Conservation (phyloP, 1,140 invertebrate genomes). For the Procambarus virginalis region DNA sequence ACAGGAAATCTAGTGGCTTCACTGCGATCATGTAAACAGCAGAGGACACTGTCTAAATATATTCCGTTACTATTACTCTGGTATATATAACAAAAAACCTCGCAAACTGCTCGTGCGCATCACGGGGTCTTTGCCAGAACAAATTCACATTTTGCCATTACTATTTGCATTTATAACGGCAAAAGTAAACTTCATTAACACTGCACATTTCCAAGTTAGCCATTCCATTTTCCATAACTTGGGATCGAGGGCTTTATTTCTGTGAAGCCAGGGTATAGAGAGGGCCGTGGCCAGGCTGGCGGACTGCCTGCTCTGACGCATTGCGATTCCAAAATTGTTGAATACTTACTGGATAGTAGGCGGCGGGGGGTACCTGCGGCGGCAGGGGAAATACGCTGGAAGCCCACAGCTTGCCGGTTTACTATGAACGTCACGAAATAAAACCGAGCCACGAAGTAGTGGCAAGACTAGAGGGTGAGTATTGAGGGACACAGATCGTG, state of each 20-base stretch:
- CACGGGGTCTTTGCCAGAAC: background rate
- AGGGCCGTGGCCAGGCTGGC: slow-evolving; percentile 14
- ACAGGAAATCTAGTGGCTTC: background rate
- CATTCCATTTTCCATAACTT: background rate
- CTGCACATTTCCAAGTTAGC: background rate
- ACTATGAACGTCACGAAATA: slow-evolving; percentile 63
- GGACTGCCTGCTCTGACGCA: slow-evolving; percentile 44
- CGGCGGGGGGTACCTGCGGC: slow-evolving; percentile 66
- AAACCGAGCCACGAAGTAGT: slow-evolving; percentile 68
- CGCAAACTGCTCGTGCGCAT: background rate
- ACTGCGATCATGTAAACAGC: background rate
- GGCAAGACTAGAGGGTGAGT: slow-evolving; percentile 70
- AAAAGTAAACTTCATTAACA: background rate
- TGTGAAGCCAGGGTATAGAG: background rate
- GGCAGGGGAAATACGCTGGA: slow-evolving; percentile 71
- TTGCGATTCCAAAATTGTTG: slow-evolving; percentile 68
- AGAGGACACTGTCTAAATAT: background rate
- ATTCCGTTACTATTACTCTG: background rate
- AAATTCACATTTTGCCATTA: background rate
- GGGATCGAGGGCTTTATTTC: background rate
- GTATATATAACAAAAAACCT: background rate
- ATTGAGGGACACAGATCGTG: slow-evolving; percentile 65
- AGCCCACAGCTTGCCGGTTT: slow-evolving; percentile 71
- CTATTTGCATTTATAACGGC: too few species aligned
- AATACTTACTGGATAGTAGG: slow-evolving; percentile 70